Evolutionary conservation across 2,888 invertebrate species (phyloP), one percentile per base, ranked within the genome.

Genomic region (Lochmaea capreae): DNA sequence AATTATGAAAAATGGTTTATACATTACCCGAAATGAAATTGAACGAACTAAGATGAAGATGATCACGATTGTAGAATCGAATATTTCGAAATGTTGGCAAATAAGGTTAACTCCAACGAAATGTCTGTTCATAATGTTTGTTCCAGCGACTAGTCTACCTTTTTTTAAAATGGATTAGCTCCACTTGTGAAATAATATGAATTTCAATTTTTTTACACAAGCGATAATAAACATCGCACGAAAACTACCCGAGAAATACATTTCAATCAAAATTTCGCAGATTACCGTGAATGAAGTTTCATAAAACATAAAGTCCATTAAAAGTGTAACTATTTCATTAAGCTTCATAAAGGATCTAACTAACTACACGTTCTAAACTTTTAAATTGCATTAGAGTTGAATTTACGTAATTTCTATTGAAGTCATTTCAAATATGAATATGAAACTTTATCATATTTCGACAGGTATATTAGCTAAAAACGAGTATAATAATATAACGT

Each of bases 261-360:
- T 61, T 61, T 39, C 2, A 61, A 33, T 39, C 39, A 61, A 61
- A 61, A 61, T 39, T 39, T 16, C 3, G 9, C 11, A 16, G 54
- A 39, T 26, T 63, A 61, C 39, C 62, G 16, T 26, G 11, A 57
- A 63, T 33, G 63, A 22, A 63, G 42, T 52, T 62, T 54, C 54
- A 43, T 70, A 43, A 57, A 49, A 70, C 18, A 33, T 54, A 70
- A 70, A 70, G 70, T 63, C 54, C 63, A 70, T 70, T 63, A 70
- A 70, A 63, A 70, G 63, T 70, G 12, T 62, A 70, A 70, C 70
- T 70, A 70, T 70, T 70, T 70, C 62, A 69, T 69, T 62, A 62
- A 49, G 63, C 22, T 63, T 18, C 26, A 43, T 70, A 63, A 42
- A 63, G 49, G 63, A 63, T 54, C 54, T 14, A 43, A 16, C 62